Evolutionary conservation across 1,140 invertebrate species (phyloP), one percentile per base, ranked within the genome.

Genomic region (Psix sp.): DNA sequence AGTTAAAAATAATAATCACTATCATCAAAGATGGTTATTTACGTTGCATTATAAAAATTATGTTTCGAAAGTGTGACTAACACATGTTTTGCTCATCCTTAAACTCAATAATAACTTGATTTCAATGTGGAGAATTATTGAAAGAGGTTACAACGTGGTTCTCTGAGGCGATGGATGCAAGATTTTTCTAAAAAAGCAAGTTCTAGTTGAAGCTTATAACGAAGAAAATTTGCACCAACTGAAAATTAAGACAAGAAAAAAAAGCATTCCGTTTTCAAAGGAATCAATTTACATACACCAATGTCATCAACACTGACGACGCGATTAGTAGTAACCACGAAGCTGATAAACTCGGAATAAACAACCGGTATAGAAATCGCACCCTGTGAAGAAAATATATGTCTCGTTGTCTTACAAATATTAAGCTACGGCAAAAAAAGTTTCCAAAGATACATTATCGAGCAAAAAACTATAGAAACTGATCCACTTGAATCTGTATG

Each of bases 101-200:
- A 76, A 84, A 46, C 48, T 88, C 7, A 75, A 81, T 31, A 79
- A 43, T 11, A 85, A 83, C 49, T 51, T 87, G 26, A 79, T 87
- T 11, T 87, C 84, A 0, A 77, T 82, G 2, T 20, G 45, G 3
- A 29, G 74, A n/a, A 76, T 57, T 0, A 48, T 78, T 2, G 68
- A 80, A 17, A 71, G 65, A 49, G 84, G 82, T 0, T 42, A 45
- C n/a, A 31, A 14, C 9, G 26, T 60, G 5, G 21, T 20, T 7
- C 73, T 72, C 24, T 33, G 57, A 1, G 17, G 45, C 0, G n/a
- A 76, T 2, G 10, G 7, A 24, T 72, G 60, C 29, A 14, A 13
- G 2, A 51, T 67, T 2, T 46, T 42, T 18, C 31, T 29, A 3
- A 21, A 36, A 9, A 0, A 14, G 11, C 29, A 13, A 21, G 9